Percentiles rank a stretch among this genome's conserved stretches.
These are phyloP conservation scores for Pyrgus malvae DNA, from an alignment of 2,888 invertebrate species.

Conservation along the genomic window DNA sequence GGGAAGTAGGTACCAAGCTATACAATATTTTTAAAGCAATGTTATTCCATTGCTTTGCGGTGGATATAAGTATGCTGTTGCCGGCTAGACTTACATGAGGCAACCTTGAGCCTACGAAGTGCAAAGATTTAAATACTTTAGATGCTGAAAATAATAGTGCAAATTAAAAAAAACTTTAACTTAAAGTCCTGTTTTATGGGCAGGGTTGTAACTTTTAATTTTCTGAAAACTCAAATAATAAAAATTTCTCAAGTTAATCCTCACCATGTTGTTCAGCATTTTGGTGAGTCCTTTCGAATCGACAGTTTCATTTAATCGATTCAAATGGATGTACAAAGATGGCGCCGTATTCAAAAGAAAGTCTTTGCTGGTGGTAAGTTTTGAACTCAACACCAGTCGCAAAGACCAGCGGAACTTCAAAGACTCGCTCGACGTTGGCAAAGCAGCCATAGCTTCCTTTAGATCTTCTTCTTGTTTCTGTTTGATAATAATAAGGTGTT, in stretches of 20 bases:
- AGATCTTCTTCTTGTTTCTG: conserved; percentile 59
- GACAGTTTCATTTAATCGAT: conserved; percentile 50
- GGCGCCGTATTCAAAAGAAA: conserved; percentile 44
- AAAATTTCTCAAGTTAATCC: background rate
- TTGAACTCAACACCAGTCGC: conserved; percentile 52
- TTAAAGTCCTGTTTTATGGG: no score
- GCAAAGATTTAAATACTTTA: no score
- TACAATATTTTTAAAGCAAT: no score
- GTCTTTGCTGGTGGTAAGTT: conserved; percentile 36
- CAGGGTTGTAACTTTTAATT: no score
- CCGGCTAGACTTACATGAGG: no score
- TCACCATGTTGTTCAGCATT: conserved; percentile 61
- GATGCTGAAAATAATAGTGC: no score
- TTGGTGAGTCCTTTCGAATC: conserved; percentile 45
- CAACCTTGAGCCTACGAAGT: no score
- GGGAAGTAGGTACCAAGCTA: no score
- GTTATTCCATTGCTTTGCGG: no score
- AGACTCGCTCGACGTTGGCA: conserved; percentile 50
- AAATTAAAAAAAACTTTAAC: no score
- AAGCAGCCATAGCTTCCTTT: conserved; percentile 45
- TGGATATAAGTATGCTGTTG: no score
- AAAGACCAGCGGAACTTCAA: conserved; percentile 59
- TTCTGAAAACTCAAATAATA: background rate
- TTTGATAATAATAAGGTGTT: conserved; percentile 2
- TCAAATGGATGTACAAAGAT: conserved; percentile 45